Evolutionary conservation across 2,888 invertebrate genomes (phyloP).

Genomic region (Camptogramma bilineatum): DNA sequence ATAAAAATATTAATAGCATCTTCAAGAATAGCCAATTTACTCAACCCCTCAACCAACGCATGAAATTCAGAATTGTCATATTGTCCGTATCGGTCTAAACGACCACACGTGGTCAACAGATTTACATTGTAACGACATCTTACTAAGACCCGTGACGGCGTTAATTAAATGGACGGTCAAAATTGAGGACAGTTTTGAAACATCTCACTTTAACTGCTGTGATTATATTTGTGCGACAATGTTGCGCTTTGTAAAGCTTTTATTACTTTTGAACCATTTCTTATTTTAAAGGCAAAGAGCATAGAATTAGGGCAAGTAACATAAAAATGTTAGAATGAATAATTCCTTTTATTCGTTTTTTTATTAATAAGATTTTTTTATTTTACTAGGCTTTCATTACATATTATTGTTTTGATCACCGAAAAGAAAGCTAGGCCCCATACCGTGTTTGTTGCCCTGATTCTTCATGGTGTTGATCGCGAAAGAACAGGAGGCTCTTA

Average conservation of each 20-base stretch:
- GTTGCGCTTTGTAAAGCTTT: constrained; percentile 4
- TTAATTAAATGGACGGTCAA: constrained; percentile 40
- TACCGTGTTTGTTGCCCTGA: too few relatives aligned
- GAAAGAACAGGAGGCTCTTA: too few relatives aligned
- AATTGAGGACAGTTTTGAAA: constrained; percentile 35
- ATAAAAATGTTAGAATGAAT: too few relatives aligned
- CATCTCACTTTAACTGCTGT: constrained; percentile 29
- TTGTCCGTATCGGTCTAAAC: constrained; percentile 59
- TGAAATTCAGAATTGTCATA: constrained; percentile 54
- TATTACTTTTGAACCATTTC: not conserved
- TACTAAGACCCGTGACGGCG: constrained; percentile 40
- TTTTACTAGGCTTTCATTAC: too few relatives aligned
- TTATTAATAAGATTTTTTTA: too few relatives aligned
- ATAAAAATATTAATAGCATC: constrained; percentile 6
- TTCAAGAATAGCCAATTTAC: constrained; percentile 36
- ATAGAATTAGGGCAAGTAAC: too few relatives aligned
- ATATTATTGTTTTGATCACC: too few relatives aligned
- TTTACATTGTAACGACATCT: constrained; percentile 51
- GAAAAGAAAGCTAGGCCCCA: too few relatives aligned
- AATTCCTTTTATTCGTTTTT: too few relatives aligned
- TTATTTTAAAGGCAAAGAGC: not conserved
- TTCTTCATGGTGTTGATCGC: too few relatives aligned
- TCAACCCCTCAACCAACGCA: constrained; percentile 53
- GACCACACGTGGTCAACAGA: constrained; percentile 68
- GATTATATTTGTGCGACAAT: constrained; percentile 17